These are phyloP conservation scores for Heliothis subflexa DNA, from an alignment of 1,140 invertebrate genomes.

Conservation along the genomic window DNA sequence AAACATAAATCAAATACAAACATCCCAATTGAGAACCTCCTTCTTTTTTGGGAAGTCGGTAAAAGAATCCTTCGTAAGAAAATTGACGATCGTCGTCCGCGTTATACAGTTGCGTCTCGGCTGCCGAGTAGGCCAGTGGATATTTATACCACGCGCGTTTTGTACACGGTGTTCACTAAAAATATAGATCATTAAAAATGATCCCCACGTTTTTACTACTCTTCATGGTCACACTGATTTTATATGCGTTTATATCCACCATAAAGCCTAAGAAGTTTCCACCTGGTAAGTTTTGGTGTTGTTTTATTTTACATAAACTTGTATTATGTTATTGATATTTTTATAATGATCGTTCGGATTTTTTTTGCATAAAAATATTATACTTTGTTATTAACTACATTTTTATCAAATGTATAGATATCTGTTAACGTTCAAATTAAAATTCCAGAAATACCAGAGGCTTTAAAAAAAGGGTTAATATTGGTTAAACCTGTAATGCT, in stretches of 20 bases:
- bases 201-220: conserved; percentile 26
- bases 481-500: too few species aligned
- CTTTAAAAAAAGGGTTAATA: too few species aligned
- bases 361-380: neutral
- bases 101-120: conserved; percentile 32
- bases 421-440: too few species aligned
- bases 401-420: too few species aligned
- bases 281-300: conserved; percentile 50
- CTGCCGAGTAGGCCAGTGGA: conserved; percentile 41
- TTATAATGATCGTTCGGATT: neutral
- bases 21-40: too few species aligned
- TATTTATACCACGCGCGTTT: conserved; percentile 31
- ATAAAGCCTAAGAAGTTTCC: conserved; percentile 56
- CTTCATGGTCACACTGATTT: conserved; percentile 17
- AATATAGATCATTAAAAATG: conserved; percentile 36
- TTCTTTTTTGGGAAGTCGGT: too few species aligned
- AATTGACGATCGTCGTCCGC: conserved; percentile 19
- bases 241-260: conserved; percentile 22
- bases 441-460: too few species aligned
- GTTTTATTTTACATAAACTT: neutral
- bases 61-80: conserved; percentile 19
- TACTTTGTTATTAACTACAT: too few species aligned
- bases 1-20: too few species aligned
- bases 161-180: conserved; percentile 25
- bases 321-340: neutral